Evolutionary conservation across 2,797 vertebrate genomes (phyloP).

Genomic region (Pagetopsis macropterus): DNA sequence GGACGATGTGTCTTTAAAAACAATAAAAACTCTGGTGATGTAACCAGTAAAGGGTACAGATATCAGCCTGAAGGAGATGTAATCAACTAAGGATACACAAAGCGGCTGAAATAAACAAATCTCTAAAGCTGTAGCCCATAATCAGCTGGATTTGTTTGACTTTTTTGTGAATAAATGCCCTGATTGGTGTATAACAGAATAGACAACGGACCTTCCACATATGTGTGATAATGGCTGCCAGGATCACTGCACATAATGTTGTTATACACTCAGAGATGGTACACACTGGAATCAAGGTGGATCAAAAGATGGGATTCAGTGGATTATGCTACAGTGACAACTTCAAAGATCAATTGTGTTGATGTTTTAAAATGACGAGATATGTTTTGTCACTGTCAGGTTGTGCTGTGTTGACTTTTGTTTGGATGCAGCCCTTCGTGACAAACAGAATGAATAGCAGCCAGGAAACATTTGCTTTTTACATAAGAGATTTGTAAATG

Average conservation of each 20-base stretch:
- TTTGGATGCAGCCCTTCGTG: not conserved
- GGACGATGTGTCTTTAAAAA: conserved; percentile 26
- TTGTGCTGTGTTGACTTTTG: not conserved
- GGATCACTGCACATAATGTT: conserved; percentile 12
- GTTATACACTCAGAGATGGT: conserved; percentile 7
- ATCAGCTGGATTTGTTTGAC: conserved; percentile 17
- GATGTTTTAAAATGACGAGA: not conserved
- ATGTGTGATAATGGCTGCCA: conserved; percentile 33
- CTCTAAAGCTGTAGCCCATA: conserved; percentile 6
- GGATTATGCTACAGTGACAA: not conserved
- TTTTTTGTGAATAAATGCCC: conserved; percentile 19
- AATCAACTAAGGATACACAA: conserved; percentile 47
- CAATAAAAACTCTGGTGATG: conserved; percentile 46
- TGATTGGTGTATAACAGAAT: conserved; percentile 6
- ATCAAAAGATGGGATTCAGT: not conserved
- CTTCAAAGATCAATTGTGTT: not conserved
- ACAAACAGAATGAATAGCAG: not conserved
- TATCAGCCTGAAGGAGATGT: conserved; percentile 24
- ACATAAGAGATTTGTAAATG: not conserved
- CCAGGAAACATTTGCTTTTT: not conserved
- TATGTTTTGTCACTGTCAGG: not conserved
- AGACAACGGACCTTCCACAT: conserved; percentile 5
- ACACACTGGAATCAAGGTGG: conserved; percentile 3
- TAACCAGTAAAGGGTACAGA: conserved; percentile 23
- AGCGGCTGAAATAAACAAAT: conserved; percentile 30